Percentiles rank a stretch among this genome's conserved stretches.
Evolutionary conservation across 2,797 vertebrate genomes (phyloP).

Genomic region (Molossus alvarezi): DNA sequence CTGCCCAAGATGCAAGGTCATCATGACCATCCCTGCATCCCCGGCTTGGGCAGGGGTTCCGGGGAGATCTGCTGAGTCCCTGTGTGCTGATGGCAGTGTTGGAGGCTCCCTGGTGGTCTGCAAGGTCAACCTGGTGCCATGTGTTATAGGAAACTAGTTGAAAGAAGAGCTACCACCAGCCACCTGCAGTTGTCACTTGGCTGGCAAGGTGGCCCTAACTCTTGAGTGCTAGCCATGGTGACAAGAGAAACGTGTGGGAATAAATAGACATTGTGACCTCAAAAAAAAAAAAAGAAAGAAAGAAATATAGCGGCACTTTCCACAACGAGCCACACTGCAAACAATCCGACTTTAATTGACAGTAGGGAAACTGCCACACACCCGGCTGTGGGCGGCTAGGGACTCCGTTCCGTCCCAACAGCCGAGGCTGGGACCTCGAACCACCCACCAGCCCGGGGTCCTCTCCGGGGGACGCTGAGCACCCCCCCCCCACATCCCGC

Average conservation of each 20-base stretch:
- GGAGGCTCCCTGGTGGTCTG: not conserved
- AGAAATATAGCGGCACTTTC: not conserved
- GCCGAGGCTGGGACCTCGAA: not conserved
- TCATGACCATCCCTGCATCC: accelerated
- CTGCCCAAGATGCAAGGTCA: not conserved
- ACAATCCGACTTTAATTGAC: not conserved
- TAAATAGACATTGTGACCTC: slow-evolving; percentile 76
- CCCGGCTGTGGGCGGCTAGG: not conserved
- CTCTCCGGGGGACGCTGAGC: not conserved
- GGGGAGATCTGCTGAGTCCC: not conserved
- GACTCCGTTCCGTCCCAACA: not conserved
- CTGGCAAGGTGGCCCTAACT: not conserved
- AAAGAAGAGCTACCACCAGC: not conserved
- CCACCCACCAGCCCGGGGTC: no score
- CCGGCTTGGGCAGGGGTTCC: not conserved
- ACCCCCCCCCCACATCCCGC: no score
- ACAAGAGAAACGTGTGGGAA: slow-evolving; percentile 52
- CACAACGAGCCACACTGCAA: not conserved
- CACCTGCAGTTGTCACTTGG: not conserved
- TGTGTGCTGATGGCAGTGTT: accelerated
- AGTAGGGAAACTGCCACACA: not conserved
- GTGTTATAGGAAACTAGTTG: slow-evolving; percentile 49
- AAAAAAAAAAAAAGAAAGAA: no score
- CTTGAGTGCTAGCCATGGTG: not conserved
- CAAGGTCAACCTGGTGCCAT: not conserved